These are phyloP conservation scores for Acronicta alni DNA, from an alignment of 2,888 invertebrate genomes.

Conservation along the genomic window DNA sequence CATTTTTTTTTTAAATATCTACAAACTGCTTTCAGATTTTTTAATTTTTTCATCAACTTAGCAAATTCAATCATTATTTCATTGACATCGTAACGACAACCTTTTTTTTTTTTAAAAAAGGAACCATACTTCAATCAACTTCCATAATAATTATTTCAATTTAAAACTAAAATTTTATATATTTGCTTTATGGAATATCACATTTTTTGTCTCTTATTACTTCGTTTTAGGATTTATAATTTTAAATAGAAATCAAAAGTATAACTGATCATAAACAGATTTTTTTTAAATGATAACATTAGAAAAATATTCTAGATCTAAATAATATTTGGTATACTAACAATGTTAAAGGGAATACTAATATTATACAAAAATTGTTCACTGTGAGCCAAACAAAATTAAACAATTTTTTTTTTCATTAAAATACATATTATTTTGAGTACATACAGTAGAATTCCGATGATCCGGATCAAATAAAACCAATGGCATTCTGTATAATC, in stretches of 20 bases:
- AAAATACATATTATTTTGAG: too few relatives aligned
- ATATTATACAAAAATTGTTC: conserved; percentile 30
- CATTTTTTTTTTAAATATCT: too few relatives aligned
- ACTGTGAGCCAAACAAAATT: conserved; percentile 14
- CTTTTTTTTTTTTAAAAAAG: too few relatives aligned
- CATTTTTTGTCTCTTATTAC: conserved; percentile 37
- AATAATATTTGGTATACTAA: conserved; percentile 57
- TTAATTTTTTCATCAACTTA: too few relatives aligned
- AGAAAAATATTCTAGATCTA: conserved; percentile 74
- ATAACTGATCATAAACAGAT: conserved; percentile 39
- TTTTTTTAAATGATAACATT: conserved; percentile 60
- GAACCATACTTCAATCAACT: too few relatives aligned
- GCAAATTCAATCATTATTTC: background rate
- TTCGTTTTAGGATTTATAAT: conserved; percentile 10
- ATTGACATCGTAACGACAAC: conserved; percentile 4
- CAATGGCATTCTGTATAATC: too few relatives aligned
- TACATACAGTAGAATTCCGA: too few relatives aligned
- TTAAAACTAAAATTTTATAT: conserved; percentile 8
- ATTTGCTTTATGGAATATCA: conserved; percentile 38
- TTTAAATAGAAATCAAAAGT: conserved; percentile 23
- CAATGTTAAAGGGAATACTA: conserved; percentile 40
- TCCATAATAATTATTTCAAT: background rate
- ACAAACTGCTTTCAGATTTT: too few relatives aligned
- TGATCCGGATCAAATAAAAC: too few relatives aligned
- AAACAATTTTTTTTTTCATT: too few relatives aligned